These are phyloP conservation scores for Amblyjoppa proteus DNA, from an alignment of 2,888 invertebrate genomes.

Conservation along the genomic window DNA sequence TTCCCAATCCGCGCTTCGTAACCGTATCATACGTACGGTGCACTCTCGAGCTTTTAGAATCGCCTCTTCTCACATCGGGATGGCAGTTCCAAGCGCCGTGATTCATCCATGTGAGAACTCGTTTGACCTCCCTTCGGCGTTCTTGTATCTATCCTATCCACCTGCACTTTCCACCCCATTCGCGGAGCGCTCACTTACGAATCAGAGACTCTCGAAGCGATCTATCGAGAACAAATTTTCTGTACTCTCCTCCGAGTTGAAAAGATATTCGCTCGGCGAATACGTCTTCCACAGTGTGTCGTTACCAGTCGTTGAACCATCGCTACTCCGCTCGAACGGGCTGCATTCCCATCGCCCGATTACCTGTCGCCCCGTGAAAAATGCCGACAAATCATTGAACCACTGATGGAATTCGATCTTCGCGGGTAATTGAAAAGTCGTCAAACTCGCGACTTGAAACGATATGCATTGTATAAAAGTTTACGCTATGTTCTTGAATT, in stretches of 20 bases:
- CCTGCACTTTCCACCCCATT: constrained; percentile 18
- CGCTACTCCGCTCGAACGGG: neutral
- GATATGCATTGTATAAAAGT: neutral
- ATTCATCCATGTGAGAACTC: constrained; percentile 28
- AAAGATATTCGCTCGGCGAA: neutral
- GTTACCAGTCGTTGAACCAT: neutral
- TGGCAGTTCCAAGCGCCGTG: constrained; percentile 1
- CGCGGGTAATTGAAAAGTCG: neutral
- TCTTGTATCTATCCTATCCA: constrained; percentile 17
- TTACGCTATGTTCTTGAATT: neutral
- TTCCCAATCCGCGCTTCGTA: neutral
- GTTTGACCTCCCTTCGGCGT: constrained; percentile 2
- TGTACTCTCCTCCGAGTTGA: neutral
- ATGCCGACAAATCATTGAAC: neutral
- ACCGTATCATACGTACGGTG: neutral
- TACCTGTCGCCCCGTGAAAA: neutral
- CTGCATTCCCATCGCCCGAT: neutral
- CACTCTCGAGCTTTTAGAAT: constrained; percentile 13
- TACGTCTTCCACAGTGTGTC: neutral
- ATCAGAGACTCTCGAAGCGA: neutral
- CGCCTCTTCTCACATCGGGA: neutral
- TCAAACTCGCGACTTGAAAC: neutral
- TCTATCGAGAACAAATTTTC: constrained; percentile 6
- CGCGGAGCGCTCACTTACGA: constrained; percentile 4
- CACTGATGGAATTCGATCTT: neutral